Percentiles rank a stretch among this genome's conserved stretches.
Evolutionary conservation across 2,797 vertebrate species (phyloP).

Genomic region (Remorina albescens): DNA sequence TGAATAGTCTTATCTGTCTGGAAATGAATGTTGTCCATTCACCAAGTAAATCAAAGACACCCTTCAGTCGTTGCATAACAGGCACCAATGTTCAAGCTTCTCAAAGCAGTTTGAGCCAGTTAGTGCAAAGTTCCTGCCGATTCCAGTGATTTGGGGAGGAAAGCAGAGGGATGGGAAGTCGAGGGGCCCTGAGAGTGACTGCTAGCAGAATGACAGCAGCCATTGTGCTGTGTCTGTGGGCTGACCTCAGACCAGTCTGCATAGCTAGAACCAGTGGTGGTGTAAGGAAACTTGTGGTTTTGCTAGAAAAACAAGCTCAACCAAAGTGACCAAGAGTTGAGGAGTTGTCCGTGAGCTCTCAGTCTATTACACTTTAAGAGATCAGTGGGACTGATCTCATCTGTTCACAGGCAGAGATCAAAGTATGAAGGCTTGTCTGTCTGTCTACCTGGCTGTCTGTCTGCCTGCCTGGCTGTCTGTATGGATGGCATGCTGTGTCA

Average conservation of each 20-base stretch:
- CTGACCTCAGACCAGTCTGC: constrained; percentile 51
- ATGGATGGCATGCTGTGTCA: constrained; percentile 35
- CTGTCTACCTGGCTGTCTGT: not conserved
- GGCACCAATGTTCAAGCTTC: constrained; percentile 45
- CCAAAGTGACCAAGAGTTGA: constrained; percentile 24
- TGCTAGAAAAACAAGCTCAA: constrained; percentile 40
- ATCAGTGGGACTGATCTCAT: constrained; percentile 18
- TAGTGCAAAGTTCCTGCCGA: constrained; percentile 60
- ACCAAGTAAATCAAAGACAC: constrained; percentile 67
- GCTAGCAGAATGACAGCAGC: constrained; percentile 65
- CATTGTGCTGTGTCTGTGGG: constrained; percentile 70
- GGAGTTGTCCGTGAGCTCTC: not conserved
- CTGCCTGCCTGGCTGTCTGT: not conserved
- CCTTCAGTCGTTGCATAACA: constrained; percentile 62
- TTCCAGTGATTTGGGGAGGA: constrained; percentile 62
- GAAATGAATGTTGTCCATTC: constrained; percentile 68
- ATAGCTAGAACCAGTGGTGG: constrained; percentile 51
- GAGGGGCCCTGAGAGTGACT: constrained; percentile 47
- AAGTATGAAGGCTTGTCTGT: constrained; percentile 16
- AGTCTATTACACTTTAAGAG: no score
- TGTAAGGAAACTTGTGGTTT: constrained; percentile 57
- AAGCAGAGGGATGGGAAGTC: constrained; percentile 56
- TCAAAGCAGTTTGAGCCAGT: constrained; percentile 61
- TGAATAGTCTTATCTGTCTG: constrained; percentile 58
- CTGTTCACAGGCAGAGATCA: not conserved